Conservation (phyloP, 2,888 invertebrate genomes). For the Formica aserva region DNA sequence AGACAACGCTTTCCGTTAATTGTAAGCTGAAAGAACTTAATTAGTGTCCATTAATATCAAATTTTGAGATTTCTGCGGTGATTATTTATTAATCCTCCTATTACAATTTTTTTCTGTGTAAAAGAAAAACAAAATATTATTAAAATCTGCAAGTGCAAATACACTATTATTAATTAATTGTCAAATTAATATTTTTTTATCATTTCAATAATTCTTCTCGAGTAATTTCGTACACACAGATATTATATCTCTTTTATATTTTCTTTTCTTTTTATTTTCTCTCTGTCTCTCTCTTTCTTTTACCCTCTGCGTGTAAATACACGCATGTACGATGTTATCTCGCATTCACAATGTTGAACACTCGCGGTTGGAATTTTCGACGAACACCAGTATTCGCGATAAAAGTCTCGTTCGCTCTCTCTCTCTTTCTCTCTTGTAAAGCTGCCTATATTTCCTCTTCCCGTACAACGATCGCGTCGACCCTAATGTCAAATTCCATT, state of each 20-base stretch:
- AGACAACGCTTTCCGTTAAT: not conserved
- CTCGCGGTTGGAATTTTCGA: conserved; percentile 35
- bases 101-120: not conserved
- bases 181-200: not conserved
- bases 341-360: conserved; percentile 42
- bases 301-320: not conserved
- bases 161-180: not conserved
- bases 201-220: not conserved
- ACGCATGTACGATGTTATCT: not conserved
- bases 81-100: not conserved
- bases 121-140: not conserved
- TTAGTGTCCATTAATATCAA: conserved; percentile 23
- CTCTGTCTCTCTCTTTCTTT: too few species aligned
- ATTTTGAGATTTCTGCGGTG: not conserved
- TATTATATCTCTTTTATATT: not conserved
- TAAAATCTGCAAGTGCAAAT: not conserved
- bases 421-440: not conserved
- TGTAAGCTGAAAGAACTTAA: conserved; percentile 1
- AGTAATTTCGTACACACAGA: not conserved
- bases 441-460: conserved; percentile 4
- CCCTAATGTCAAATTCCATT: conserved; percentile 81
- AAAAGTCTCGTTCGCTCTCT: conserved; percentile 19
- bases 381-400: conserved; percentile 31
- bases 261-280: not conserved
- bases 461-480: conserved; percentile 64